Evolutionary conservation across 2,797 vertebrate species (phyloP).

Genomic region (Sarcoramphus papa): DNA sequence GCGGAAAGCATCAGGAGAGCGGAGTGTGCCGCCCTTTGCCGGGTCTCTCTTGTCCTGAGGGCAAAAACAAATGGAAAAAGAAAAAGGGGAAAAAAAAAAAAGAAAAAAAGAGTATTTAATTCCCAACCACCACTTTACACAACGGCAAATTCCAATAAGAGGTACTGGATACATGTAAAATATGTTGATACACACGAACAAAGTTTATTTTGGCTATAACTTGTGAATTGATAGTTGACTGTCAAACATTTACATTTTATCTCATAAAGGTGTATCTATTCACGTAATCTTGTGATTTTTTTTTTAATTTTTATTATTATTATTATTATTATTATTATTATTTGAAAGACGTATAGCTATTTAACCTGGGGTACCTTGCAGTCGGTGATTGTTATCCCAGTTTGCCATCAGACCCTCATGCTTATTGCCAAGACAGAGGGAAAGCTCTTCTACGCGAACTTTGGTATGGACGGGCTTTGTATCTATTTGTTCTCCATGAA

Average conservation of each 20-base stretch:
- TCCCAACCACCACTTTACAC: constrained; percentile 22
- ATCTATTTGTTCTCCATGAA: constrained; percentile 87
- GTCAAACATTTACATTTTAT: constrained; percentile 83
- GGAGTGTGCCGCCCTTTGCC: constrained; percentile 6
- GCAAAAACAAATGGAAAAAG: neutral
- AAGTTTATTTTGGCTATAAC: constrained; percentile 92
- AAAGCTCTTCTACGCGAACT: constrained; percentile 75
- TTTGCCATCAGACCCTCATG: constrained; percentile 59
- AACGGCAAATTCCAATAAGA: constrained; percentile 34
- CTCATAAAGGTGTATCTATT: constrained; percentile 86
- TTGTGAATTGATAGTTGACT: constrained; percentile 87
- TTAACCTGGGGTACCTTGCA: constrained; percentile 79
- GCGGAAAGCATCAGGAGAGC: constrained; percentile 1
- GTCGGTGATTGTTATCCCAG: constrained; percentile 45
- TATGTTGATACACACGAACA: constrained; percentile 93
- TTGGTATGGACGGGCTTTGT: constrained; percentile 77
- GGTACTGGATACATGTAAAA: constrained; percentile 90
- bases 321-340: neutral
- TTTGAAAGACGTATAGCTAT: constrained; percentile 76
- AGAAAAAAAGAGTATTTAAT: constrained; percentile 33
- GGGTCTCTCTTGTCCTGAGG: constrained; percentile 10
- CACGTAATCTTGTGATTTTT: constrained; percentile 85
- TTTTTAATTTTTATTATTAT: constrained; percentile 48
- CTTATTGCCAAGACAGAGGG: constrained; percentile 62
- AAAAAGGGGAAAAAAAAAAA: accelerated